Conservation (phyloP, 2,888 invertebrate species). For the Drosophila nigricruria region DNA sequence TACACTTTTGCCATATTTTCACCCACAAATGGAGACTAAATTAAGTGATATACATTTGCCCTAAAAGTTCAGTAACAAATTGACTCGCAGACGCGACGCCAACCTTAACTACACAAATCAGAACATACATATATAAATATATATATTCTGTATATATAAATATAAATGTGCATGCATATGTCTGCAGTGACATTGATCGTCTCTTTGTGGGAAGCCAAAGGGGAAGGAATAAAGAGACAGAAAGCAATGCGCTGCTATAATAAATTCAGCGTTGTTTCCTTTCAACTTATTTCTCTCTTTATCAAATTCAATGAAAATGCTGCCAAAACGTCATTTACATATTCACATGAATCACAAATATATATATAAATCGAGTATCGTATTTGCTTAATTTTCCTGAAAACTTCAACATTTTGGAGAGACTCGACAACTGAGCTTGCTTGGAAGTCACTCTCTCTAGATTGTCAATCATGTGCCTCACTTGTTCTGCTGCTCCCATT, state of each 20-base stretch:
- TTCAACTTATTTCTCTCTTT: background rate
- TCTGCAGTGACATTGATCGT: background rate
- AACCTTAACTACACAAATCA: slow-evolving; percentile 7
- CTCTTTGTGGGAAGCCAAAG: background rate
- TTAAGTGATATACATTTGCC: slow-evolving; percentile 51
- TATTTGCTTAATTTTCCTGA: slow-evolving; percentile 64
- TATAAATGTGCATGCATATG: background rate
- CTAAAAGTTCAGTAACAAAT: slow-evolving; percentile 29
- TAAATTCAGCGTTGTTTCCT: slow-evolving; percentile 36
- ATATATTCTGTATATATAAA: background rate
- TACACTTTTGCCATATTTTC: slow-evolving; percentile 32
- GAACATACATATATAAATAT: background rate
- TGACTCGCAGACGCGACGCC: slow-evolving; percentile 33
- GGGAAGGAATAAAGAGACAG: background rate
- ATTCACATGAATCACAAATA: slow-evolving; percentile 2
- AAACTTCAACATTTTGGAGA: slow-evolving; percentile 56
- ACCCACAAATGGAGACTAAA: slow-evolving; percentile 40
- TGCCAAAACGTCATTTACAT: background rate
- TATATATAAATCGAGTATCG: background rate
- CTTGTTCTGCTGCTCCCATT: slow-evolving; percentile 46
- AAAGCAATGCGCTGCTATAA: slow-evolving; percentile 30
- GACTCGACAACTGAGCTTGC: slow-evolving; percentile 32
- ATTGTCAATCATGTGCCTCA: slow-evolving; percentile 78
- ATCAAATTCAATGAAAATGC: slow-evolving; percentile 10
- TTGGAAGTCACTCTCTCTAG: slow-evolving; percentile 44